Evolutionary conservation across 2,797 vertebrate genomes (phyloP), one percentile per base, ranked within the genome.

Genomic region (Cheirogaleus major): DNA sequence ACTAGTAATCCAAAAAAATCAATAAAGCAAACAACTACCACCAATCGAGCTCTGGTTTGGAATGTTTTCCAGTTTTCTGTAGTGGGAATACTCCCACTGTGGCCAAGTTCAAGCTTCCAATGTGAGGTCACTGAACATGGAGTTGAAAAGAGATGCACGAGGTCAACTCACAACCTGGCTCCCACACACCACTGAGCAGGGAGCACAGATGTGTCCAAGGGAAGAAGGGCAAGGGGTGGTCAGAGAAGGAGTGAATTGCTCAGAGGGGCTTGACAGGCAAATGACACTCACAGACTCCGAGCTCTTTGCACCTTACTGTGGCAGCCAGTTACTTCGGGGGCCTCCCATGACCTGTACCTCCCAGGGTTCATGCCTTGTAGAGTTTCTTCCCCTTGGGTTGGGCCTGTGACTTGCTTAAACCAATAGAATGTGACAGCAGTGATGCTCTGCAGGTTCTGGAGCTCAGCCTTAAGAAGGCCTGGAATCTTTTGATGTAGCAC

Each of bases 171-270:
- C 4, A n/a, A 15, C 25, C 45, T 81, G 55, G 32, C 27, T 61
- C 9, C 75, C 25, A 67, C 20, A 27, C 5, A 20, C 12, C 32
- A 32, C 38, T 17, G 27, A 69, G 12, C 0, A 1, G 48, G 22
- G 22, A 35, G 8, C 11, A 20, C 43, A 63, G 4, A 65, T 59
- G 81, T 6, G n/a, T 15, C 35, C 7, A 12, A 35, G 3, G 30
- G 18, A 7, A 10, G 65, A 79, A 30, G 4, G 27, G 5, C 0
- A 1, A 2, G 0, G 4, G 11, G 13, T 41, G 3, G 11, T 9
- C 15, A 87, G 25, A 4, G 38, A 57, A 48, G 32, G 23, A 12
- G 9, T 9, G 3, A 2, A 1, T 22, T 30, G 8, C 22, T 79
- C 30, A 50, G 23, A 14, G 23, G 14, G 2, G 0, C 45, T 0